Base-by-base conservation (phyloP, 2,888 invertebrate species). In the Habroteleia sp. region DNA sequence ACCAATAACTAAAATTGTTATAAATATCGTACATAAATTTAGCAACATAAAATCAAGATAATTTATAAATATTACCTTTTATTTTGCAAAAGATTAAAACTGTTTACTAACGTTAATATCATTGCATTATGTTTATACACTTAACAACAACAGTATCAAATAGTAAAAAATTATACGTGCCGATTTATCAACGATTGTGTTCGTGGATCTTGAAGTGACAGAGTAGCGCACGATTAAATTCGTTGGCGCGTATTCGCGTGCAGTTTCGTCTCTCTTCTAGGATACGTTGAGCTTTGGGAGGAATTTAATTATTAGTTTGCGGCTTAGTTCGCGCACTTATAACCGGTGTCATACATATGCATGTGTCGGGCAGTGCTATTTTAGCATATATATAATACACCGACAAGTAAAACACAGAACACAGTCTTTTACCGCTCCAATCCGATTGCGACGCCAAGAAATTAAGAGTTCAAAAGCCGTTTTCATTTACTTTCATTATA, bases 301-400 rank as follows among this genome's bases (percentile, higher is more conserved):
- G 81, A 84, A 84, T 84, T 82, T 81, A 83, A 83, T 84, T 83
- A 83, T 84, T 83, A 83, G 83, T 84, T 83, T 74, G 77, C 77
- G 78, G 81, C 79, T 83, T 80, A 81, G 79, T 80, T 79, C 76
- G 77, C 41, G 44, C 65, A 71, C 73, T 77, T 68, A 68, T 76
- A 74, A 60, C 65, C 52, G 39, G 54, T 54, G 62, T 82, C 81
- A 83, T 83, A 79, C 80, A 81, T 82, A 83, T 83, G 81, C 79
- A 83, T 81, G 80, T 76, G 58, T 74, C 74, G 62, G 74, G 48
- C 79, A 82, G 78, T 65, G 74, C 71, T 73, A 77, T 78, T 81
- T 82, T 78, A 68, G 68, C 78, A 78, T 77, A 78, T 77, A 80
- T 66, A 73, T 73, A 73, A 73, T 73, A 66, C 60, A 73, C 14